Evolutionary conservation across 30 jellyfish, hydroid and myxozoan species (phyloP).

Genomic region (Aurelia sp.): DNA sequence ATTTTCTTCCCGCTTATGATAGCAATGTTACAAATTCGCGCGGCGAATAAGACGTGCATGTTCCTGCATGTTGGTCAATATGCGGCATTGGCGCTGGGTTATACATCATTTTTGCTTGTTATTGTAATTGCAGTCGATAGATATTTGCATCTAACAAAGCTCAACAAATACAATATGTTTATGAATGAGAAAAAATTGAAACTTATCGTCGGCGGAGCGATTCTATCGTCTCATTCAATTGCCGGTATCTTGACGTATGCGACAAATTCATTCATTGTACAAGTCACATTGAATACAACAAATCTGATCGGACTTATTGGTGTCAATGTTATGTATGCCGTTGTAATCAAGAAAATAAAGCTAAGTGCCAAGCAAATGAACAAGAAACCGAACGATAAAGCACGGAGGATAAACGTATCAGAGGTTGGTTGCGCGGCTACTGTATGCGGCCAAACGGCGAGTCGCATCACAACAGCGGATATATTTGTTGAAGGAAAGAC

Average conservation of each 20-base stretch:
- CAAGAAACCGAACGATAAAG: neutral
- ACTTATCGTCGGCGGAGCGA: neutral
- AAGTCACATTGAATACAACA: neutral
- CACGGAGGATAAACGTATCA: neutral
- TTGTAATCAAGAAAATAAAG: conserved; percentile 4
- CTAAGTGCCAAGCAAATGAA: neutral
- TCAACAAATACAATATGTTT: conserved; percentile 33
- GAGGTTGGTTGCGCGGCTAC: neutral
- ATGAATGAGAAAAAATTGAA: conserved; percentile 12
- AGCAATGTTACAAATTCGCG: neutral
- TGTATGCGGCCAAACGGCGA: neutral
- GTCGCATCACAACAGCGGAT: neutral
- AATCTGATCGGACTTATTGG: conserved; percentile 2
- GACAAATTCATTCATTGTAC: conserved; percentile 1
- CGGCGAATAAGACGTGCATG: neutral
- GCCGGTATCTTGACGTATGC: neutral
- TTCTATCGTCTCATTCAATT: neutral
- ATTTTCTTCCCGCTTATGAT: conserved; percentile 18
- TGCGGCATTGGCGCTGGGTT: conserved; percentile 19
- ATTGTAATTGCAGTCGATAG: conserved; percentile 39
- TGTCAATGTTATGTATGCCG: conserved; percentile 15
- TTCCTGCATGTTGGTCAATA: neutral
- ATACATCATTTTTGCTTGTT: conserved; percentile 23
- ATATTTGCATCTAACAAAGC: conserved; percentile 31
- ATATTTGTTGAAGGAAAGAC: neutral